These are phyloP conservation scores for Sebastes trivittatus DNA, from an alignment of 2,797 vertebrate genomes.

Conservation along the genomic window DNA sequence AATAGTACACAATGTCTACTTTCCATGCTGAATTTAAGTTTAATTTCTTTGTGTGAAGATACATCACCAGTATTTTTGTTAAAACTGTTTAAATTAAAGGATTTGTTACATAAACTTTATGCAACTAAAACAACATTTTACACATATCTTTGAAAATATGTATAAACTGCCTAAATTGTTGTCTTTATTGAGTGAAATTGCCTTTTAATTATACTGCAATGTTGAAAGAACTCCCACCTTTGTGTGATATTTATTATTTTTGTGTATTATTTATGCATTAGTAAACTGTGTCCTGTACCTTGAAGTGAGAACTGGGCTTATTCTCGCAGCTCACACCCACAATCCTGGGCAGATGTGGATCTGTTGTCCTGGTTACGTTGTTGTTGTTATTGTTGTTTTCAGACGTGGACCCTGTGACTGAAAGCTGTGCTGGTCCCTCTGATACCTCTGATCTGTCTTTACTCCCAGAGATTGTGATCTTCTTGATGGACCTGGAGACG, in stretches of 20 bases:
- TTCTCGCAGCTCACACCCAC: slow-evolving; percentile 81
- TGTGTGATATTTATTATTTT: not conserved
- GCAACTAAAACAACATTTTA: not conserved
- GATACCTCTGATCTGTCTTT: slow-evolving; percentile 44
- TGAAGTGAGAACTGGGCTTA: slow-evolving; percentile 77
- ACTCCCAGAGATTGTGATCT: slow-evolving; percentile 82
- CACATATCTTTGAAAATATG: not conserved
- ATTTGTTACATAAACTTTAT: not conserved
- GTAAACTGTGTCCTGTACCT: slow-evolving; percentile 70
- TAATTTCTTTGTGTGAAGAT: not conserved
- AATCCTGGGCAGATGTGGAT: slow-evolving; percentile 73
- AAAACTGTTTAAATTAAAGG: not conserved
- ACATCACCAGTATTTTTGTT: not conserved
- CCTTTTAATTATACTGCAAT: not conserved
- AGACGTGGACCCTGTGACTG: slow-evolving; percentile 30
- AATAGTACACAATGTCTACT: not conserved
- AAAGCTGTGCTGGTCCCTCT: slow-evolving; percentile 5
- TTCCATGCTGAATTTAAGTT: not conserved
- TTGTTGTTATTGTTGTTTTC: slow-evolving; percentile 81
- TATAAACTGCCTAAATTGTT: too few species aligned
- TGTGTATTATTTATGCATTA: not conserved
- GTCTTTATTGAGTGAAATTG: not conserved
- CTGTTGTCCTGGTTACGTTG: slow-evolving; percentile 56
- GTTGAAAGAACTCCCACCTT: not conserved
- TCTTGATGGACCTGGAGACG: slow-evolving; percentile 82